These are phyloP conservation scores for Amblyteles armatorius DNA, from an alignment of 2,888 invertebrate genomes.

Conservation along the genomic window DNA sequence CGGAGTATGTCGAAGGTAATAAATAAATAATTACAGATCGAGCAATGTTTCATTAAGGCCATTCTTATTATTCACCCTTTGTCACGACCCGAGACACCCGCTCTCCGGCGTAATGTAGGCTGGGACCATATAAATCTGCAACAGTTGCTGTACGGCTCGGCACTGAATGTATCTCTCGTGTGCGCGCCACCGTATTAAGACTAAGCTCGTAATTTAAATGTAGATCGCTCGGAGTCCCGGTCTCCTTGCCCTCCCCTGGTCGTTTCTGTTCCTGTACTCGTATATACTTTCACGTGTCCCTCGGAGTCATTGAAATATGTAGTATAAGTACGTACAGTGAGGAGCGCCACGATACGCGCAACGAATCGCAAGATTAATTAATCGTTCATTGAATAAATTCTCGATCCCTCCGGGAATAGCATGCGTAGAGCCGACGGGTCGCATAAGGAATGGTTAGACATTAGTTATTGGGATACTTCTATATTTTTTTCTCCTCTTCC, in stretches of 20 bases:
- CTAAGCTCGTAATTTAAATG: conserved; percentile 76
- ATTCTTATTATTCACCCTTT: conserved; percentile 58
- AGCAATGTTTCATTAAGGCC: conserved; percentile 46
- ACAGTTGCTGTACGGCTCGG: conserved; percentile 70
- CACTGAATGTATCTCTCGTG: conserved; percentile 59
- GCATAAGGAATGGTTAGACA: background rate
- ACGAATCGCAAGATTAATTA: conserved; percentile 59
- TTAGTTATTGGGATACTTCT: background rate
- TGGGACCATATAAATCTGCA: conserved; percentile 73
- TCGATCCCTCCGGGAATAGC: conserved; percentile 26
- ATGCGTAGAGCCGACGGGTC: background rate
- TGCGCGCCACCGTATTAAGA: conserved; percentile 72
- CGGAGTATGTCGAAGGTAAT: conserved; percentile 21
- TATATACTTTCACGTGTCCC: conserved; percentile 53
- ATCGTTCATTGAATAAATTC: conserved; percentile 57
- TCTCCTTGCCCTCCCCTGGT: conserved; percentile 29
- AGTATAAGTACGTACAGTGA: conserved; percentile 12
- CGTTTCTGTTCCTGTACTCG: conserved; percentile 48
- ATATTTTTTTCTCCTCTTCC: background rate
- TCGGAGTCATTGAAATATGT: conserved; percentile 50
- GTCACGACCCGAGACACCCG: conserved; percentile 55
- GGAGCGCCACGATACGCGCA: conserved; percentile 31
- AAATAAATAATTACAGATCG: conserved; percentile 64
- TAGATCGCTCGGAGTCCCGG: conserved; percentile 65
- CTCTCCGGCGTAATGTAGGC: conserved; percentile 64